Percentiles rank a stretch among this genome's conserved stretches.
Conservation (phyloP, 1,140 invertebrate species). For the Euschistus heros region DNA sequence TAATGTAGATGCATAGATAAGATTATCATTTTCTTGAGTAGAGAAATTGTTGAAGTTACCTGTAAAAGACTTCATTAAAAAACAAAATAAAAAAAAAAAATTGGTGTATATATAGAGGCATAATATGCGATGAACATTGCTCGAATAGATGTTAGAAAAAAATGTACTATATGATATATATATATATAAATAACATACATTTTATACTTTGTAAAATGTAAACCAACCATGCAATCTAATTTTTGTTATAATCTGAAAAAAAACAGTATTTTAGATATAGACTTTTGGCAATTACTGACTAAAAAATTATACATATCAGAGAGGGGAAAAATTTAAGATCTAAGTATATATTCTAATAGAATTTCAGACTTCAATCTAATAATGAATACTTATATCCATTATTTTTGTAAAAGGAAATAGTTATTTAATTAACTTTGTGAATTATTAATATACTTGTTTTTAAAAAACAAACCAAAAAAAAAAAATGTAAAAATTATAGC, state of each 20-base stretch:
- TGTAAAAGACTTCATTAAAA: constrained; percentile 10
- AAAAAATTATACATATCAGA: not conserved
- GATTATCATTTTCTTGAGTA: constrained; percentile 6
- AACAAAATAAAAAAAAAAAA: too few species aligned
- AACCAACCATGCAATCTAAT: constrained; percentile 27
- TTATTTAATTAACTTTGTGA: too few species aligned
- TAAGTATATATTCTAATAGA: too few species aligned
- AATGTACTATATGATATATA: not conserved
- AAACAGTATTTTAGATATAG: constrained; percentile 3
- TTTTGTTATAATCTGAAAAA: not conserved
- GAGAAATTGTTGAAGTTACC: constrained; percentile 6
- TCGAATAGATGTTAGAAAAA: constrained; percentile 21
- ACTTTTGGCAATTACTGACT: not conserved
- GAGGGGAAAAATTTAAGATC: too few species aligned
- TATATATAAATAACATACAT: constrained; percentile 18
- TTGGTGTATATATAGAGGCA: constrained; percentile 11
- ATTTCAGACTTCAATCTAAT: too few species aligned
- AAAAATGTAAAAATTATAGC: too few species aligned
- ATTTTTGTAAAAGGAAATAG: too few species aligned
- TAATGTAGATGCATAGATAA: too few species aligned
- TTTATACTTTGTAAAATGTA: constrained; percentile 10
- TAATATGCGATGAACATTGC: constrained; percentile 21
- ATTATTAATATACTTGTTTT: too few species aligned
- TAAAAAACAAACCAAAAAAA: too few species aligned
- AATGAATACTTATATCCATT: too few species aligned